Percentiles rank a stretch among this genome's conserved stretches.
phyloP scores from a whole-genome alignment of 2,113 vertebrate species.

The Ceuthmochares aereus region DNA sequence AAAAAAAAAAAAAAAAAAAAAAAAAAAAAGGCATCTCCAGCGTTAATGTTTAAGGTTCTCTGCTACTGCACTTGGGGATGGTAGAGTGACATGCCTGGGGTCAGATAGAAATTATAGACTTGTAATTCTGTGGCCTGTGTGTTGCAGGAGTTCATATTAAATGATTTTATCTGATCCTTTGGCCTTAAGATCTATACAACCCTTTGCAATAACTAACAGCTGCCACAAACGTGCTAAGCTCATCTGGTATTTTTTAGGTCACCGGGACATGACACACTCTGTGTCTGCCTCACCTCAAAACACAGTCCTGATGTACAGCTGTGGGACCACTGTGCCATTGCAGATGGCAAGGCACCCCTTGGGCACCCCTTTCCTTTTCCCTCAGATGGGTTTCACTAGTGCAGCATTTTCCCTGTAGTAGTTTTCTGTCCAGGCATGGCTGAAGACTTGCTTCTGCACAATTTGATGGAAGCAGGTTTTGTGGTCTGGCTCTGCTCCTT shows the following conservation, averaged over 20 bases:
- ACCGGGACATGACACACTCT: not conserved
- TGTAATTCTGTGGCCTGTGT: not conserved
- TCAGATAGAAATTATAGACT: not conserved
- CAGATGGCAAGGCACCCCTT: not conserved
- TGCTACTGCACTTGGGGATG: not conserved
- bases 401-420: not conserved
- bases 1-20: no score
- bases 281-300: not conserved
- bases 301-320: fast-evolving
- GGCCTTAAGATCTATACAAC: not conserved
- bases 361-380: not conserved
- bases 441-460: not conserved
- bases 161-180: constrained; percentile 4
- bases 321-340: fast-evolving
- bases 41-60: not conserved
- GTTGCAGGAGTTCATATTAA: not conserved
- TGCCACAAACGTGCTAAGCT: not conserved
- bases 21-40: not conserved
- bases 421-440: not conserved
- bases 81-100: not conserved
- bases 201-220: not conserved
- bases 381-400: not conserved
- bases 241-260: not conserved
- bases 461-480: not conserved
- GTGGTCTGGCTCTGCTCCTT: not conserved